phyloP scores from a whole-genome alignment of 2,113 vertebrate species.

The Melanocharis versteri region DNA sequence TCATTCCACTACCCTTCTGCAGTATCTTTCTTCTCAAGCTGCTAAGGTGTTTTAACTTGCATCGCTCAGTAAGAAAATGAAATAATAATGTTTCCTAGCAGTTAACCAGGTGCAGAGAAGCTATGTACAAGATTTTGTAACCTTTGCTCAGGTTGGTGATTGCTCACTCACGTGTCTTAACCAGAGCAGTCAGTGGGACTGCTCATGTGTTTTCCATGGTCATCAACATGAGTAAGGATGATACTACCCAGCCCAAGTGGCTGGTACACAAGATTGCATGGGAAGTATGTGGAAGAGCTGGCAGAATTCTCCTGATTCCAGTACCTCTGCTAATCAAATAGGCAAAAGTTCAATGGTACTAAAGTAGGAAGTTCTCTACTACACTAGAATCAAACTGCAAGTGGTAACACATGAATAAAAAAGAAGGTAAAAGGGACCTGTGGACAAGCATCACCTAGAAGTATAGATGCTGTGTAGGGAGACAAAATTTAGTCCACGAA shows the following conservation, averaged over 20 bases:
- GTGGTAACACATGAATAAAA: background rate
- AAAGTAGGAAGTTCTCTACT: background rate
- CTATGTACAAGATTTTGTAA: background rate
- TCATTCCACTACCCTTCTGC: background rate
- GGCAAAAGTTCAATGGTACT: background rate
- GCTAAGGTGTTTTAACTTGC: background rate
- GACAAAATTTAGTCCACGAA: background rate
- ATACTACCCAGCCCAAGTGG: background rate
- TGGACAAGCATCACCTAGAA: background rate
- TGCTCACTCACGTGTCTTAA: background rate
- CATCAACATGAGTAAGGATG: background rate
- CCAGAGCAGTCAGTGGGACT: background rate
- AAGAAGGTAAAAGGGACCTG: background rate
- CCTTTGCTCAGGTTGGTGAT: background rate
- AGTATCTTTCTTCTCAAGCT: background rate
- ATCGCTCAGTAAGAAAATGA: background rate
- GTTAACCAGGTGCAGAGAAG: background rate
- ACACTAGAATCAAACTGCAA: background rate
- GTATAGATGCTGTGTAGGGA: background rate
- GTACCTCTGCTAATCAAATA: background rate
- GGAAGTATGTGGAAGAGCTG: background rate
- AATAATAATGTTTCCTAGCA: background rate
- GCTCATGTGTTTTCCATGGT: background rate
- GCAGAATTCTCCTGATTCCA: background rate
- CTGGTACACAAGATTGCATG: background rate